Conservation (phyloP, 2,888 invertebrate species). For the Synergus gifuensis region DNA sequence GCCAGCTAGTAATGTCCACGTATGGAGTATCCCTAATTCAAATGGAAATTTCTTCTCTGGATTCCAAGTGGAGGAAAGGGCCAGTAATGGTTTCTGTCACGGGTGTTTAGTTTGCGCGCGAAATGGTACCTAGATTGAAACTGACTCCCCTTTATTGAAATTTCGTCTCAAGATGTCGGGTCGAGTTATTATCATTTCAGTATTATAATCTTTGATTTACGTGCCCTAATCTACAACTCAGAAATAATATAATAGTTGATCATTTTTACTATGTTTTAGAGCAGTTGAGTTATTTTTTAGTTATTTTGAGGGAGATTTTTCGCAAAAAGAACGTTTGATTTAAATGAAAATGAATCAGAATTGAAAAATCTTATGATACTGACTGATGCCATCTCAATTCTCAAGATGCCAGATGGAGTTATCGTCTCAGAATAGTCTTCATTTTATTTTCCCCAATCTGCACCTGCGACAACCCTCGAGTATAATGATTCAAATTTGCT, state of each 20-base stretch:
- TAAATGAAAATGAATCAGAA: too few species aligned
- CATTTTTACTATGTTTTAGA: not conserved
- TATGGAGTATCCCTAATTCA: slow-evolving; percentile 56
- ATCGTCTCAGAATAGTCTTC: slow-evolving; percentile 51
- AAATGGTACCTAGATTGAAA: slow-evolving; percentile 67
- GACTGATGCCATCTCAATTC: too few species aligned
- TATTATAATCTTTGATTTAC: not conserved
- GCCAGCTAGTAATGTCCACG: not conserved
- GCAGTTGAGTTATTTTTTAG: not conserved
- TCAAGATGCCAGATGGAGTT: slow-evolving; percentile 70
- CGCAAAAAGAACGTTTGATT: too few species aligned
- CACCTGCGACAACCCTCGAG: not conserved
- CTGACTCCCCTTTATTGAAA: slow-evolving; percentile 68
- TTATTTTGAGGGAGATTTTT: too few species aligned
- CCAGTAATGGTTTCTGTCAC: slow-evolving; percentile 71
- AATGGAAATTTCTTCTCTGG: slow-evolving; percentile 56
- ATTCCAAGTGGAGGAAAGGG: slow-evolving; percentile 47
- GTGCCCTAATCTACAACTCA: not conserved
- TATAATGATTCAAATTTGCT: not conserved
- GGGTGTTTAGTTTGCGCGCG: slow-evolving; percentile 68
- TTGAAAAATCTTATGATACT: too few species aligned
- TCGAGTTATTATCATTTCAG: not conserved
- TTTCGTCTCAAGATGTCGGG: slow-evolving; percentile 59
- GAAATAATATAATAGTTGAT: too few species aligned
- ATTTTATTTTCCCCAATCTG: slow-evolving; percentile 11